A percentile compares a stretch with the other conserved stretches of the same genome.
phyloP scores from a whole-genome alignment of 2,888 invertebrate species.

The Thymelicus sylvestris region DNA sequence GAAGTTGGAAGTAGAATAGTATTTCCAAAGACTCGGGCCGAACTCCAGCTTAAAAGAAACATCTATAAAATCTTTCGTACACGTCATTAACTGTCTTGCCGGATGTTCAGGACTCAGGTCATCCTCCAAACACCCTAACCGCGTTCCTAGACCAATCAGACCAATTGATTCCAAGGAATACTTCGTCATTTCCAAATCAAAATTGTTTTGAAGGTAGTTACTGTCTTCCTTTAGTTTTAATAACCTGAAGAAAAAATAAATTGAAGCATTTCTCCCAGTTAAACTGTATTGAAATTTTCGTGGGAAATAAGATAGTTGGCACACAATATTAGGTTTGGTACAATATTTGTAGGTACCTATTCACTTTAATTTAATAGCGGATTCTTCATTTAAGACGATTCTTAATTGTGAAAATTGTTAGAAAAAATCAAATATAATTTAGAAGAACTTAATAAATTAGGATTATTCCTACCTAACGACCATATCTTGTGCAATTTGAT shows the following conservation, averaged over 20 bases:
- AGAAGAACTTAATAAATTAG: not conserved
- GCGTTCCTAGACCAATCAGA: slow-evolving; percentile 65
- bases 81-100: slow-evolving; percentile 59
- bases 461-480: slow-evolving; percentile 58
- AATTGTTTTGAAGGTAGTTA: slow-evolving; percentile 66
- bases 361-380: too few species aligned
- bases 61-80: slow-evolving; percentile 60
- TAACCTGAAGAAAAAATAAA: slow-evolving; percentile 57
- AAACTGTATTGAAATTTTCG: too few species aligned
- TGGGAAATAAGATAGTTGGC: too few species aligned
- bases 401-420: too few species aligned
- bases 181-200: slow-evolving; percentile 82
- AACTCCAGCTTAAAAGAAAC: slow-evolving; percentile 62
- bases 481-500: slow-evolving; percentile 76
- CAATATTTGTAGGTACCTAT: too few species aligned
- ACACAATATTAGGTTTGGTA: too few species aligned
- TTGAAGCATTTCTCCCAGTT: too few species aligned
- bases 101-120: slow-evolving; percentile 61
- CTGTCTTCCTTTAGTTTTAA: slow-evolving; percentile 55
- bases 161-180: slow-evolving; percentile 86
- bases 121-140: slow-evolving; percentile 66
- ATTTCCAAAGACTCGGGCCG: slow-evolving; percentile 62
- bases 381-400: too few species aligned
- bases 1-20: slow-evolving; percentile 59
- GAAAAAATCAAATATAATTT: too few species aligned